Percentiles rank a stretch among this genome's conserved stretches.
Evolutionary conservation across 1,140 invertebrate genomes (phyloP).

Genomic region (Triops cancriformis): DNA sequence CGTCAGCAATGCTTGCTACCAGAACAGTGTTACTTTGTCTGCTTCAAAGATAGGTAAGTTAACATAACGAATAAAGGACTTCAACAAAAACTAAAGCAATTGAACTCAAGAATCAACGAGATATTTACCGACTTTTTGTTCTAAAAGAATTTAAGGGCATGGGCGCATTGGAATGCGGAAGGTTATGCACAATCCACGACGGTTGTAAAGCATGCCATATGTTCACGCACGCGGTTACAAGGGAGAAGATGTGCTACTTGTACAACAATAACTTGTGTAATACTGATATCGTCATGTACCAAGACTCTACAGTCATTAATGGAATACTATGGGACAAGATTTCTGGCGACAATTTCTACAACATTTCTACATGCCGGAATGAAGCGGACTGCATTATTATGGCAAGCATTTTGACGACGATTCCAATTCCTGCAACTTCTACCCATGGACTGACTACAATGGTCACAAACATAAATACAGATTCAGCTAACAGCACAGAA

Average conservation of each 20-base stretch:
- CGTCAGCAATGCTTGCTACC: neutral
- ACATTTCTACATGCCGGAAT: neutral
- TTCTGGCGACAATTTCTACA: neutral
- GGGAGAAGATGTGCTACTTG: neutral
- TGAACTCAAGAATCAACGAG: too few species aligned
- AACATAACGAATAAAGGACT: neutral
- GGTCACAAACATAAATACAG: too few species aligned
- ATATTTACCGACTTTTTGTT: too few species aligned
- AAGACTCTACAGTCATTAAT: neutral
- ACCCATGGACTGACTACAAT: neutral
- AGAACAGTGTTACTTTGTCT: neutral
- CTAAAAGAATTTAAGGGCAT: neutral
- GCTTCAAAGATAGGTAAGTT: neutral
- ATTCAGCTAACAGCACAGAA: too few species aligned
- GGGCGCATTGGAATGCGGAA: neutral
- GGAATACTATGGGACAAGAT: neutral
- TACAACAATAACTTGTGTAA: neutral
- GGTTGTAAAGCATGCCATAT: neutral
- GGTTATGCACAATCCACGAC: neutral
- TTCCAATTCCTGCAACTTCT: neutral
- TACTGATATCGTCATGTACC: neutral
- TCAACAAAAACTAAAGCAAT: too few species aligned
- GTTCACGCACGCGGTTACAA: neutral
- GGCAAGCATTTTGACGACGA: neutral
- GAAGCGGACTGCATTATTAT: neutral